Evolutionary conservation across 2,113 vertebrate genomes (phyloP).

Genomic region (Eretmochelys imbricata): DNA sequence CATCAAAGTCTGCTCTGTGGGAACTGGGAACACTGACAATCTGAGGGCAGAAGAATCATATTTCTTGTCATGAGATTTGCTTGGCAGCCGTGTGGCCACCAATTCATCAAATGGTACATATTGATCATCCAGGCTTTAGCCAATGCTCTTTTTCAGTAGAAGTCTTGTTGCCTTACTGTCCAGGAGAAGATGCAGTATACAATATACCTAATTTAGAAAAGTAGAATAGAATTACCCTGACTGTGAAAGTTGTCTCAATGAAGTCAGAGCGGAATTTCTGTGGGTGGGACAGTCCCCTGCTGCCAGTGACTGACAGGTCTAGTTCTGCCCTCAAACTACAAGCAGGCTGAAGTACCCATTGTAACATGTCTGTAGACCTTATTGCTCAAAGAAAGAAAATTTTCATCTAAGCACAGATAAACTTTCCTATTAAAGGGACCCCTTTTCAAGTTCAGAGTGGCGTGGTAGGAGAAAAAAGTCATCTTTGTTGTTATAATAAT

Average conservation of each 20-base stretch:
- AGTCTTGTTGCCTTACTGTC: not conserved
- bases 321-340: not conserved
- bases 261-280: not conserved
- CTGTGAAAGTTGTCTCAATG: not conserved
- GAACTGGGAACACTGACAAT: not conserved
- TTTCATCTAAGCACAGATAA: not conserved
- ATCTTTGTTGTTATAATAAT: not conserved
- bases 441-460: not conserved
- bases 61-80: not conserved
- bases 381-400: not conserved
- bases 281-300: not conserved
- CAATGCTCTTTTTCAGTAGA: not conserved
- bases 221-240: not conserved
- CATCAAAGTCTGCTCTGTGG: not conserved
- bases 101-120: not conserved
- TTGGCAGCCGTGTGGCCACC: not conserved
- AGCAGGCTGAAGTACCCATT: not conserved
- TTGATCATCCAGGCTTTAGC: not conserved
- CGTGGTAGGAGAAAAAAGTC: not conserved
- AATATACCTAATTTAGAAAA: not conserved
- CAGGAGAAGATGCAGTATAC: not conserved
- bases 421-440: not conserved
- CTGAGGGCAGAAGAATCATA: not conserved
- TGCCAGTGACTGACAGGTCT: not conserved
- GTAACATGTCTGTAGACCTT: not conserved